Percentiles rank a stretch among this genome's conserved stretches.
Conservation (phyloP, 2,888 invertebrate species). For the Drymonia ruficornis region DNA sequence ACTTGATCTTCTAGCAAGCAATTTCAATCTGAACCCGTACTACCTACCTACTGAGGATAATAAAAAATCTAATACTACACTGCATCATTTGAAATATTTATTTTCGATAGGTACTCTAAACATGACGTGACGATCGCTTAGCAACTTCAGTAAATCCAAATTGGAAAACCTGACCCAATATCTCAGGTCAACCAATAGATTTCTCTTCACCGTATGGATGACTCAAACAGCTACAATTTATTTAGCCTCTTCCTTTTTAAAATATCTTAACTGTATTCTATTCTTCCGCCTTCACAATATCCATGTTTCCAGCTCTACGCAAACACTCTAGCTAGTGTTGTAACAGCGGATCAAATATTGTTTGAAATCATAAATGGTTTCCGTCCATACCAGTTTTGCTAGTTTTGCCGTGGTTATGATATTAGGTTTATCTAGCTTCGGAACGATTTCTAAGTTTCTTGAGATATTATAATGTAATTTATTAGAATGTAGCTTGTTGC, state of each 20-base stretch:
- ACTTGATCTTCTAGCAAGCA: neutral
- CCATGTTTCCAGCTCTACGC: constrained; percentile 6
- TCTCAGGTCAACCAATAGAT: neutral
- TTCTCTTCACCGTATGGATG: neutral
- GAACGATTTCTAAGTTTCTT: constrained; percentile 16
- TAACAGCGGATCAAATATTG: constrained; percentile 43
- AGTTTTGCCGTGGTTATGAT: constrained; percentile 28
- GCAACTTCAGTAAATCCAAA: neutral
- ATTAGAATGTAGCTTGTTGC: neutral
- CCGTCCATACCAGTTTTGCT: constrained; percentile 35
- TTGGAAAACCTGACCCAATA: neutral
- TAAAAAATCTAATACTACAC: too few relatives aligned
- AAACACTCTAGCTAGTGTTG: constrained; percentile 34
- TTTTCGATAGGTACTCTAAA: too few relatives aligned
- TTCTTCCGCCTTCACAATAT: constrained; percentile 2
- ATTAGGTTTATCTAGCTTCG: constrained; percentile 20
- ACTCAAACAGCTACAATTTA: neutral
- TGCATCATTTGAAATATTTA: too few relatives aligned
- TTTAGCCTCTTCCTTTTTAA: constrained; percentile 1
- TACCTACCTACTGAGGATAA: neutral
- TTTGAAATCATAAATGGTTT: constrained; percentile 42
- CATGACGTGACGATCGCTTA: too few relatives aligned
- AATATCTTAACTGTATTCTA: constrained; percentile 3
- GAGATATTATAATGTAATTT: neutral
- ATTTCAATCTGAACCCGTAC: neutral